Evolutionary conservation across 2,113 vertebrate genomes (phyloP).

Genomic region (Psophia crepitans): DNA sequence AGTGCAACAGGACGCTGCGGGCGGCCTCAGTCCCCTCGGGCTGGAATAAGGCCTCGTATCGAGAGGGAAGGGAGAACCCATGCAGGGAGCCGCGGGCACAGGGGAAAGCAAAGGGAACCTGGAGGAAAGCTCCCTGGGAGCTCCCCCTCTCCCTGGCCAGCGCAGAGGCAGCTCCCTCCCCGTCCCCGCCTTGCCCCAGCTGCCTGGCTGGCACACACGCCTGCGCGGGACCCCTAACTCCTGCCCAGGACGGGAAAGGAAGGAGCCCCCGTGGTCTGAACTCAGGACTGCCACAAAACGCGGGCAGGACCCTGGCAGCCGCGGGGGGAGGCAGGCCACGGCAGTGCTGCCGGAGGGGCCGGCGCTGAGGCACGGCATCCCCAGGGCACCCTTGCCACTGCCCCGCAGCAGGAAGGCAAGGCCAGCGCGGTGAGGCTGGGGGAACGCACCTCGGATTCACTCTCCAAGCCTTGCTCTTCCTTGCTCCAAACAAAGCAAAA

Average conservation of each 20-base stretch:
- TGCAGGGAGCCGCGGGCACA: rapidly evolving
- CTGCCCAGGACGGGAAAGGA: not conserved
- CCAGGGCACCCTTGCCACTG: not conserved
- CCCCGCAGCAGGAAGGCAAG: not conserved
- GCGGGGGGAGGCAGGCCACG: not conserved
- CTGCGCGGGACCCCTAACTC: not conserved
- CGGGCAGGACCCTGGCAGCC: not conserved
- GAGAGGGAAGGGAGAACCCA: not conserved
- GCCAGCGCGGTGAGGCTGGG: not conserved
- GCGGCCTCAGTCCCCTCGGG: not conserved
- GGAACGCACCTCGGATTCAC: not conserved
- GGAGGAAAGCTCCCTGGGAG: not conserved
- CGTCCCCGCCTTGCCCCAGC: not conserved
- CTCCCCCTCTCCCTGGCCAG: not conserved
- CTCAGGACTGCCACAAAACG: not conserved
- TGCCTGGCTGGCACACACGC: rapidly evolving
- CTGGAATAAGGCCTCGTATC: conserved; percentile 35
- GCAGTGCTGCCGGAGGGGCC: not conserved
- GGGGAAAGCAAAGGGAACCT: not conserved
- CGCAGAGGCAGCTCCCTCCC: not conserved
- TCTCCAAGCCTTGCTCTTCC: not conserved
- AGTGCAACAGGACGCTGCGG: not conserved
- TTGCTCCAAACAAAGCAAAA: not conserved
- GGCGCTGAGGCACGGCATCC: not conserved
- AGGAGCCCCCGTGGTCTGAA: not conserved